These are phyloP conservation scores for Dunckerocampus dactyliophorus DNA, from an alignment of 2,113 vertebrate genomes.

Conservation along the genomic window DNA sequence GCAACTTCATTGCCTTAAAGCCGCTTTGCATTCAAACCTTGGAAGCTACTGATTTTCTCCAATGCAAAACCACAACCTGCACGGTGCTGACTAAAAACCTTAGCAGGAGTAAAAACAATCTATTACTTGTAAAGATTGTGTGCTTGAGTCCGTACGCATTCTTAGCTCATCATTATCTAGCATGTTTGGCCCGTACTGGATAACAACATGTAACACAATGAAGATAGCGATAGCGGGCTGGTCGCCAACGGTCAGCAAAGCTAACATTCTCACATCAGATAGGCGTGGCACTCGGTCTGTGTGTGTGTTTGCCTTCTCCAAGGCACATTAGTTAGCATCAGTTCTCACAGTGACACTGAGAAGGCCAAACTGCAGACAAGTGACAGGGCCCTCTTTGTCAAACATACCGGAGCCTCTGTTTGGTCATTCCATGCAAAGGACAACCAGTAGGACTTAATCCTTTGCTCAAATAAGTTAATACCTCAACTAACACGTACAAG, in stretches of 20 bases:
- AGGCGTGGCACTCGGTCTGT: conserved; percentile 9
- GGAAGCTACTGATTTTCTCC: too few relatives aligned
- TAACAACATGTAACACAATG: conserved; percentile 17
- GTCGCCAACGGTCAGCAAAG: not conserved
- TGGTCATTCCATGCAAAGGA: conserved; percentile 59
- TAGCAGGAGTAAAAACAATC: not conserved
- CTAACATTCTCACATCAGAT: conserved; percentile 16
- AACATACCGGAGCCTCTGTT: conserved; percentile 55
- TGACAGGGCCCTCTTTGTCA: conserved; percentile 41
- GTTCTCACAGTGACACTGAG: conserved; percentile 18
- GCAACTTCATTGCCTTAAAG: too few relatives aligned
- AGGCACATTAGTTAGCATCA: conserved; percentile 2
- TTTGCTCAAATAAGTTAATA: conserved; percentile 66
- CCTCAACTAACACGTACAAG: conserved; percentile 65
- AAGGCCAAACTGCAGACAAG: conserved; percentile 15
- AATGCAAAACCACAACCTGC: too few relatives aligned
- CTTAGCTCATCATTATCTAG: conserved; percentile 7
- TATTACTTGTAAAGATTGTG: conserved; percentile 4
- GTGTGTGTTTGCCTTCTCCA: conserved; percentile 10
- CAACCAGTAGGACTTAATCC: conserved; percentile 57
- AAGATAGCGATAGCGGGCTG: not conserved
- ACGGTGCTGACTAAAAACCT: not conserved
- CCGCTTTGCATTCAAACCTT: too few relatives aligned
- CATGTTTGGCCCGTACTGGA: conserved; percentile 6
- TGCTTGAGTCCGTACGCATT: conserved; percentile 13